Conservation (phyloP, 1,140 invertebrate genomes). For the Plectrocnemia conspersa region DNA sequence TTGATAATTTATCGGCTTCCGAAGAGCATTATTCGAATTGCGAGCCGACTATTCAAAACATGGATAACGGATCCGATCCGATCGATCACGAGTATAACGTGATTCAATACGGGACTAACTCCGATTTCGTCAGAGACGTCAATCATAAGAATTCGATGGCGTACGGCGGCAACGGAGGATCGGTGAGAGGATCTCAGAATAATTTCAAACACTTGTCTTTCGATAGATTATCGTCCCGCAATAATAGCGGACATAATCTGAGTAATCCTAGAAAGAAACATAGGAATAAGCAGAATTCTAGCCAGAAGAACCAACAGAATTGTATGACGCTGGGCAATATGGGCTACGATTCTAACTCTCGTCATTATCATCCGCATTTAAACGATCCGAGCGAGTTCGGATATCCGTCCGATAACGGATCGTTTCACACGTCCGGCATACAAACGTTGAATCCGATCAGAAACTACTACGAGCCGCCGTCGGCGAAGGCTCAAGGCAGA, state of each 20-base stretch:
- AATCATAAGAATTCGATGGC: constrained; percentile 49
- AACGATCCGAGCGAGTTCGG: constrained; percentile 43
- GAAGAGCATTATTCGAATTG: constrained; percentile 53
- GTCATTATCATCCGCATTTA: constrained; percentile 49
- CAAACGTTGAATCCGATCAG: constrained; percentile 50
- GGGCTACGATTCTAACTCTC: constrained; percentile 48
- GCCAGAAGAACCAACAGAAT: constrained; percentile 49
- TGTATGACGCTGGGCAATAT: constrained; percentile 50
- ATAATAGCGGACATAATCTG: constrained; percentile 39
- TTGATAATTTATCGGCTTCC: constrained; percentile 42
- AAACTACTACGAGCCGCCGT: constrained; percentile 41
- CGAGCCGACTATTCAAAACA: constrained; percentile 48
- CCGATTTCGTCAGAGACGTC: constrained; percentile 48
- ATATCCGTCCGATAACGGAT: constrained; percentile 48
- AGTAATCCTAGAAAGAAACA: constrained; percentile 51
- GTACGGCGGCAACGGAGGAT: constrained; percentile 38
- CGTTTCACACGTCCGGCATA: constrained; percentile 49
- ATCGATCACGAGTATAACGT: constrained; percentile 52
- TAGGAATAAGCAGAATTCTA: constrained; percentile 44
- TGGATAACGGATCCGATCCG: constrained; percentile 46
- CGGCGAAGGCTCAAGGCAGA: constrained; percentile 38
- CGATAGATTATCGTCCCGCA: constrained; percentile 47
- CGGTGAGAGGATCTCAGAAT: constrained; percentile 46
- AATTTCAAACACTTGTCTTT: constrained; percentile 53
- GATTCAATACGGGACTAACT: constrained; percentile 50